A percentile compares a stretch with the other conserved stretches of the same genome.
These are phyloP conservation scores for Pandemis heparana DNA, from an alignment of 2,888 invertebrate species.

Conservation along the genomic window DNA sequence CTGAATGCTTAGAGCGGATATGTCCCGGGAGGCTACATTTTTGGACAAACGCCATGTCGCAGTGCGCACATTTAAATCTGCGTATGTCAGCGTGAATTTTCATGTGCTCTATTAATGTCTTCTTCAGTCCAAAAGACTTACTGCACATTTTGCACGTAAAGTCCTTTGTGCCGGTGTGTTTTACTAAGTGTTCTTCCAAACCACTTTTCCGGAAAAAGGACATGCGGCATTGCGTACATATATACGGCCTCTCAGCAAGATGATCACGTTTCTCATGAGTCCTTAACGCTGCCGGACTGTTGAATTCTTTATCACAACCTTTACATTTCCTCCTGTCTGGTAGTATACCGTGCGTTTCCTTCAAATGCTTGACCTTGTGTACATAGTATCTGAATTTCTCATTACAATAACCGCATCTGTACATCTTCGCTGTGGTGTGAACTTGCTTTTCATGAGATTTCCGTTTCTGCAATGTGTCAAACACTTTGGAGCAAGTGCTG, in stretches of 20 bases:
- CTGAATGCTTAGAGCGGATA: slow-evolving; percentile 55
- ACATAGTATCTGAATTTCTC: slow-evolving; percentile 64
- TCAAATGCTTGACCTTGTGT: slow-evolving; percentile 61
- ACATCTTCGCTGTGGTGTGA: slow-evolving; percentile 59
- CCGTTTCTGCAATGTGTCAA: slow-evolving; percentile 48
- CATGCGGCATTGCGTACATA: slow-evolving; percentile 64
- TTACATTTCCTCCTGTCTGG: slow-evolving; percentile 28
- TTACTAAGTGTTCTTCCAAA: slow-evolving; percentile 57
- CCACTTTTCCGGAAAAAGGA: slow-evolving; percentile 61
- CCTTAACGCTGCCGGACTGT: slow-evolving; percentile 16
- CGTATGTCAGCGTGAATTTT: slow-evolving; percentile 51
- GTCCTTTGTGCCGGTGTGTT: slow-evolving; percentile 54
- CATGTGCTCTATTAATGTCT: slow-evolving; percentile 60
- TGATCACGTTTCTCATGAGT: slow-evolving; percentile 49
- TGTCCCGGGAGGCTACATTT: slow-evolving; percentile 55
- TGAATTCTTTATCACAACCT: slow-evolving; percentile 32
- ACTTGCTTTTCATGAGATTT: slow-evolving; percentile 60
- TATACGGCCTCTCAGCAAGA: slow-evolving; percentile 62
- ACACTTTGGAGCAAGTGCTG: slow-evolving; percentile 51
- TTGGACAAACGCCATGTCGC: slow-evolving; percentile 51
- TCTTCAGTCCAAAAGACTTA: slow-evolving; percentile 58
- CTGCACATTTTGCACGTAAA: slow-evolving; percentile 59
- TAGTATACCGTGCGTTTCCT: slow-evolving; percentile 59
- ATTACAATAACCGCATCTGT: slow-evolving; percentile 66
- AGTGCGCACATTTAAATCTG: slow-evolving; percentile 48